Conservation (phyloP, 1,140 invertebrate genomes). For the Trichogramma pretiosum region DNA sequence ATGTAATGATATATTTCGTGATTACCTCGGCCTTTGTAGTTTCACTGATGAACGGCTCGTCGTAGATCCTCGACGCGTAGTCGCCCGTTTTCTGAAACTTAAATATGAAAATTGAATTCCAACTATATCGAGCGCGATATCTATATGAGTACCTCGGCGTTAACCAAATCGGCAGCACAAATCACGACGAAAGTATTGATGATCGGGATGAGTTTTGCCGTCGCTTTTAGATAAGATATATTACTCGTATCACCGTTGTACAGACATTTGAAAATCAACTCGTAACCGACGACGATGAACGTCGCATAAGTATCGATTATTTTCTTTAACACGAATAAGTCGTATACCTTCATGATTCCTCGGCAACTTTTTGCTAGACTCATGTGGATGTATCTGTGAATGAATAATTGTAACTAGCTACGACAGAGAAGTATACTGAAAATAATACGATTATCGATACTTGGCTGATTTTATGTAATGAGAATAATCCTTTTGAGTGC, state of each 20-base stretch:
- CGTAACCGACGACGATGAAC: background rate
- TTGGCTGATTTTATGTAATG: background rate
- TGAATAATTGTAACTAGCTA: background rate
- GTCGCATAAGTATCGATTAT: background rate
- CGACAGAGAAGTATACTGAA: background rate
- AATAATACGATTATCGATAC: background rate
- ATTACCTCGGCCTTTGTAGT: constrained; percentile 24
- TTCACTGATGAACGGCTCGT: constrained; percentile 19
- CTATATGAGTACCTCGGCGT: background rate
- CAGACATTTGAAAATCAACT: background rate
- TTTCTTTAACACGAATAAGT: background rate
- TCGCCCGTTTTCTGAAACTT: constrained; percentile 23
- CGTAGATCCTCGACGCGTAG: constrained; percentile 21
- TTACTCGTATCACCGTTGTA: background rate
- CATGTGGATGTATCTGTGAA: background rate
- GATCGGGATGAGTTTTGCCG: background rate
- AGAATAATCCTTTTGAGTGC: background rate
- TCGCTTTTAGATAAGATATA: background rate
- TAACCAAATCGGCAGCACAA: background rate
- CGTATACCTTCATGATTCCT: background rate
- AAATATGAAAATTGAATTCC: background rate
- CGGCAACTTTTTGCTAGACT: background rate
- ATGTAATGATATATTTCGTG: background rate
- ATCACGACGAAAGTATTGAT: background rate
- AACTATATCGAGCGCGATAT: background rate